phyloP scores from a whole-genome alignment of 1,140 invertebrate genomes.

The Dolichoris vasculosae region DNA sequence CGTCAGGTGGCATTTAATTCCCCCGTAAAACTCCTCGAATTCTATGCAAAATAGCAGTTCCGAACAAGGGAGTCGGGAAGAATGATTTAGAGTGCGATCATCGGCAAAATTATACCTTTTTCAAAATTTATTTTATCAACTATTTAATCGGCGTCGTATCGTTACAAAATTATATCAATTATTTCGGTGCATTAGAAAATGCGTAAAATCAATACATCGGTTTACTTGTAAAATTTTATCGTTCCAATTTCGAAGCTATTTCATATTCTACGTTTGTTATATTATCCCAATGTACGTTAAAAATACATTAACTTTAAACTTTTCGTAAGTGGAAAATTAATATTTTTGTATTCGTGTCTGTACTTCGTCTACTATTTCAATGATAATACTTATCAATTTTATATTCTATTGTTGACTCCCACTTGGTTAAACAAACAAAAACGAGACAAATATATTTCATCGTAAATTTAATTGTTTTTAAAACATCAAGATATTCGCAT shows the following conservation, averaged over 20 bases:
- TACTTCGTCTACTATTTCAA: neutral
- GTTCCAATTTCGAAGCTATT: neutral
- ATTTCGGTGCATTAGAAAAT: too few relatives aligned
- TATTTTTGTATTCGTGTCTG: neutral
- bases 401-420: neutral
- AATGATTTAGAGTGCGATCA: neutral
- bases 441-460: neutral
- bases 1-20: constrained; percentile 2
- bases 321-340: neutral
- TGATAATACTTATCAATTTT: neutral
- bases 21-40: neutral
- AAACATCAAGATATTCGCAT: neutral
- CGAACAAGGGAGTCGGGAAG: neutral
- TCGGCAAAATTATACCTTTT: neutral
- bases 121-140: neutral
- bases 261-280: too few relatives aligned
- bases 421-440: neutral
- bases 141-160: neutral
- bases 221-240: neutral
- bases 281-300: neutral
- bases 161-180: too few relatives aligned
- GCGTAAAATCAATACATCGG: neutral
- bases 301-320: neutral
- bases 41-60: neutral
- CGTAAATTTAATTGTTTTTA: neutral